Conservation (phyloP, 2,888 invertebrate genomes). For the Drosophila birchii region DNA sequence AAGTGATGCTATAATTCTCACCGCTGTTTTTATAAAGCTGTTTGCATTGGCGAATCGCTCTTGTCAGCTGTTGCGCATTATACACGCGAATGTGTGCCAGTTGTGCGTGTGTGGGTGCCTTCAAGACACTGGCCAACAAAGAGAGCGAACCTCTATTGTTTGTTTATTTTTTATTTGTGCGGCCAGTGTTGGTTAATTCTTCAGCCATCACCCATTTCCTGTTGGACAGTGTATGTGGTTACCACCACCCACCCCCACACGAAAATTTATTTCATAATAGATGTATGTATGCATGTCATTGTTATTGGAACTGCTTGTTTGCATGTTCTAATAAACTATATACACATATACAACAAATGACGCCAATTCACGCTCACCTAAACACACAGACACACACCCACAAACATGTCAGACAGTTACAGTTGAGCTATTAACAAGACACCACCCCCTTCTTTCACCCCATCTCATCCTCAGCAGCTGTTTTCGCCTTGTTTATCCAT, state of each 20-base stretch:
- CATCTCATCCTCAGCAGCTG: slow-evolving; percentile 51
- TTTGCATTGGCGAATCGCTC: slow-evolving; percentile 28
- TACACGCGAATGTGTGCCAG: slow-evolving; percentile 7
- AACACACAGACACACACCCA: slow-evolving; percentile 11
- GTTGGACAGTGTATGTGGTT: slow-evolving; percentile 46
- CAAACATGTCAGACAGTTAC: slow-evolving; percentile 21
- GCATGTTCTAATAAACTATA: slow-evolving; percentile 68
- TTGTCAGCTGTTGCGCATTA: slow-evolving; percentile 75
- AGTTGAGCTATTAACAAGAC: slow-evolving; percentile 35
- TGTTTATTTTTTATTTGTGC: neutral
- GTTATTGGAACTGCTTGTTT: slow-evolving; percentile 72
- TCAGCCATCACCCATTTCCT: slow-evolving; percentile 1
- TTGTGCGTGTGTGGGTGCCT: slow-evolving; percentile 28
- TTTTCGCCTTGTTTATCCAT: slow-evolving; percentile 62
- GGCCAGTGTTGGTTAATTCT: slow-evolving; percentile 5
- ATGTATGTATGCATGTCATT: slow-evolving; percentile 66
- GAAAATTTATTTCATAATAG: slow-evolving; percentile 63
- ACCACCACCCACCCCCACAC: neutral
- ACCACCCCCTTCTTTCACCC: slow-evolving; percentile 15
- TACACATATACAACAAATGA: slow-evolving; percentile 19
- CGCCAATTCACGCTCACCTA: slow-evolving; percentile 43
- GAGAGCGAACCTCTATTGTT: neutral
- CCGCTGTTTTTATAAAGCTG: slow-evolving; percentile 1
- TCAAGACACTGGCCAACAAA: slow-evolving; percentile 45
- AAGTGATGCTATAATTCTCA: neutral